Evolutionary conservation across 2,113 vertebrate genomes (phyloP).

Genomic region (Myrmecobius fasciatus): DNA sequence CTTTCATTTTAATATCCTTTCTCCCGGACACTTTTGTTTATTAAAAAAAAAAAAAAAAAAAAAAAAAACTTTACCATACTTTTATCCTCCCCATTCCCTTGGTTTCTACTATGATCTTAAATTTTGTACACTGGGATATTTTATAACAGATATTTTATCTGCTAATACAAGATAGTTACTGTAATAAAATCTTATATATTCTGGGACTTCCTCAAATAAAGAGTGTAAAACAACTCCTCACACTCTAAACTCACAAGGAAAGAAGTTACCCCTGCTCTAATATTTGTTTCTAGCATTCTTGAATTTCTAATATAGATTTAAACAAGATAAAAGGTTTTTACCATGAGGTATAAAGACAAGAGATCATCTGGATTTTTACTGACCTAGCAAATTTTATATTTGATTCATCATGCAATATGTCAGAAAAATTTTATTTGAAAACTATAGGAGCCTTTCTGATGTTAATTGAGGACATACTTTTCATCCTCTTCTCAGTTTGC

Average conservation of each 20-base stretch:
- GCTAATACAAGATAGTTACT: neutral
- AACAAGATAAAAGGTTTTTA: neutral
- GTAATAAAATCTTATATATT: neutral
- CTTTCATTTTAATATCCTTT: neutral
- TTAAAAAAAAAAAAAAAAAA: no score
- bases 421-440: neutral
- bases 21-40: neutral
- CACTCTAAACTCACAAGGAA: neutral
- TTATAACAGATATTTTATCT: neutral
- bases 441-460: neutral
- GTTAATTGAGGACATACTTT: neutral
- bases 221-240: neutral
- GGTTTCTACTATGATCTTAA: neutral
- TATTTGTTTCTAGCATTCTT: neutral
- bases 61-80: neutral
- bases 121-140: neutral
- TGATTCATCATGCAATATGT: neutral
- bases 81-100: neutral
- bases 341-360: neutral
- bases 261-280: neutral
- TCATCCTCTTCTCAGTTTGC: neutral
- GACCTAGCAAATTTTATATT: neutral
- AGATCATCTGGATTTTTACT: neutral
- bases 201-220: neutral
- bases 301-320: neutral